A percentile compares a stretch with the other conserved stretches of the same genome.
These are phyloP conservation scores for Thamnophis elegans DNA, from an alignment of 2,797 vertebrate species.

Conservation along the genomic window DNA sequence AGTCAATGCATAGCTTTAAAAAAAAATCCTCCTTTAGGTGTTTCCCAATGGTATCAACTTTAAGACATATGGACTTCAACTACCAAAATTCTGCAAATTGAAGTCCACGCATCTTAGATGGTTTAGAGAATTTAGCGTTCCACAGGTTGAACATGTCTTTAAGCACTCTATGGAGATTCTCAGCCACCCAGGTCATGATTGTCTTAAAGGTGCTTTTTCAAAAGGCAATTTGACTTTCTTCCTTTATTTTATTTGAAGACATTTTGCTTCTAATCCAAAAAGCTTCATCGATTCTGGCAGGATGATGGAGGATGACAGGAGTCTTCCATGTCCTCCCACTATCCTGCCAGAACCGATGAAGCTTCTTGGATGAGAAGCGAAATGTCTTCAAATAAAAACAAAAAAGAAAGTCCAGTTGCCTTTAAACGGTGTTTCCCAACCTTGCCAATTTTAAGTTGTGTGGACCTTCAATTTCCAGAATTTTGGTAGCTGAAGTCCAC, in stretches of 20 bases:
- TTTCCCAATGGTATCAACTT: not conserved
- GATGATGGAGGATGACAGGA: not conserved
- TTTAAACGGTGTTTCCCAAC: not conserved
- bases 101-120: not conserved
- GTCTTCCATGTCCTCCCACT: not conserved
- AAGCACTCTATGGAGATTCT: not conserved
- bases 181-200: not conserved
- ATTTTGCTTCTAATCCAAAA: not conserved
- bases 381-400: not conserved
- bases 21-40: not conserved
- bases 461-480: not conserved
- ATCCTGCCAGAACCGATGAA: not conserved
- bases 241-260: not conserved
- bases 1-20: not conserved
- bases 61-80: not conserved
- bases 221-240: not conserved
- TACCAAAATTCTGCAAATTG: not conserved
- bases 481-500: not conserved
- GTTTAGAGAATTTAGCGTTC: not conserved
- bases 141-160: not conserved
- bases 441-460: not conserved
- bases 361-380: not conserved
- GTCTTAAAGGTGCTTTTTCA: not conserved
- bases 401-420: not conserved
- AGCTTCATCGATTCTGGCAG: not conserved